These are phyloP conservation scores for Sinocyclocheilus rhinocerous DNA, from an alignment of 2,113 vertebrate genomes.

Conservation along the genomic window DNA sequence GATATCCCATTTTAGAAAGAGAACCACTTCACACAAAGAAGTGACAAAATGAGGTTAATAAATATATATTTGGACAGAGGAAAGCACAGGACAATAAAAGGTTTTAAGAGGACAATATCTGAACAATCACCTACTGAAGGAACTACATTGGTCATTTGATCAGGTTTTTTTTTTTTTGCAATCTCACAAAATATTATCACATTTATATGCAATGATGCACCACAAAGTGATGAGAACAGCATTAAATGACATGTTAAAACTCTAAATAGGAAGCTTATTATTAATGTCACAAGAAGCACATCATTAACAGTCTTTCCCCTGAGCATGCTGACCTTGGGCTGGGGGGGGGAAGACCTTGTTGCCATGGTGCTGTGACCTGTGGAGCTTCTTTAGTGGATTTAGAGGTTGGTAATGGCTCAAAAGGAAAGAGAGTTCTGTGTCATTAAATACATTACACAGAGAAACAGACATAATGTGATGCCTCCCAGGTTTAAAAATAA, in stretches of 20 bases:
- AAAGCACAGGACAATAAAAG: background rate
- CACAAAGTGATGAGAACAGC: background rate
- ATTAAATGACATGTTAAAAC: background rate
- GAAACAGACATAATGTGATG: slow-evolving; percentile 38
- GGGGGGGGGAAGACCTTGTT: background rate
- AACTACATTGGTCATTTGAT: background rate
- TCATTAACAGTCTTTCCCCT: slow-evolving; percentile 17
- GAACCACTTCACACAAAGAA: background rate
- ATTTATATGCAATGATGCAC: background rate
- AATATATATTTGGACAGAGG: background rate
- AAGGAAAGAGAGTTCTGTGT: slow-evolving; percentile 43
- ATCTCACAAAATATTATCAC: background rate
- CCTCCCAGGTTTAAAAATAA: slow-evolving; percentile 15
- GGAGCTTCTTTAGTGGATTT: slow-evolving; percentile 26
- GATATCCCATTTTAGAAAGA: background rate
- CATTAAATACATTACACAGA: slow-evolving; percentile 44
- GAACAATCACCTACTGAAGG: background rate
- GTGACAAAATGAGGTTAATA: background rate
- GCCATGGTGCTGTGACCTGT: slow-evolving; percentile 30
- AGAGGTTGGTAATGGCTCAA: slow-evolving; percentile 47
- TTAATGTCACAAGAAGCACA: slow-evolving; percentile 27
- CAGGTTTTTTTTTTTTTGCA: background rate
- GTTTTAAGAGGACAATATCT: background rate
- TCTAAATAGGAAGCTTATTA: background rate
- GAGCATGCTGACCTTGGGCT: slow-evolving; percentile 35